Evolutionary conservation across 2,113 vertebrate genomes (phyloP), one percentile per base, ranked within the genome.

Genomic region (Pachyramphus minor): DNA sequence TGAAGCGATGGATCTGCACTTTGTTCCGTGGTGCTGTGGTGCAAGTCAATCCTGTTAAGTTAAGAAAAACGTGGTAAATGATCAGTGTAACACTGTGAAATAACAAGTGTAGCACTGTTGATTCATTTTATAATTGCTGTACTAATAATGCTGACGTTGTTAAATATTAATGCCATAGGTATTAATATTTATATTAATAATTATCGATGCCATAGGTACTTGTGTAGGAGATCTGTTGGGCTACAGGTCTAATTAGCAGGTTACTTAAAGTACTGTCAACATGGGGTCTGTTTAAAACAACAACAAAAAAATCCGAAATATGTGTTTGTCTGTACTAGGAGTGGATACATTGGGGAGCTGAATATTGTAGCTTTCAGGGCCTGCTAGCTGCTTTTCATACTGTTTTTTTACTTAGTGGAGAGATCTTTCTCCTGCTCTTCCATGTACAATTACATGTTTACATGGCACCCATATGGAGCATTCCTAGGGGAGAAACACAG

Each of bases 371-470:
- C n/a, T 86, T 84, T 60, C 41, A 50, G 45, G 45, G 35, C 35
- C 60, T 87, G 56, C 74, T 92, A 37, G 24, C 77, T 53, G 69
- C n/a, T 82, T 80, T 86, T 84, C 28, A 24, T 63, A 3, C 27
- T 67, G 12, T 37, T 76, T 28, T 28, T 69, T 45, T 63, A 35
- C 27, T 59, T 52, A 17, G 23, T 33, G 66, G 17, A 35, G 58
- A 53, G 45, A 47, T 14, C 24, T 56, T 72, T 63, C 18, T 59
- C 16, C 44, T 35, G 12, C 28, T 31, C 24, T 72, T 71, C n/a
- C 2, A 1, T 27, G 25, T 1, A 31, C 10, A 44, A 3, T 52
- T 37, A 8, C 7, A 3, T 27, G 0, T 23, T 74, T 37, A 23
- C 22, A 2, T n/a, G 55, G 25, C 8, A 8, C 30, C 23, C 8